Evolutionary conservation across 2,888 invertebrate genomes (phyloP), one percentile per base, ranked within the genome.

Genomic region (Watsonalla binaria): DNA sequence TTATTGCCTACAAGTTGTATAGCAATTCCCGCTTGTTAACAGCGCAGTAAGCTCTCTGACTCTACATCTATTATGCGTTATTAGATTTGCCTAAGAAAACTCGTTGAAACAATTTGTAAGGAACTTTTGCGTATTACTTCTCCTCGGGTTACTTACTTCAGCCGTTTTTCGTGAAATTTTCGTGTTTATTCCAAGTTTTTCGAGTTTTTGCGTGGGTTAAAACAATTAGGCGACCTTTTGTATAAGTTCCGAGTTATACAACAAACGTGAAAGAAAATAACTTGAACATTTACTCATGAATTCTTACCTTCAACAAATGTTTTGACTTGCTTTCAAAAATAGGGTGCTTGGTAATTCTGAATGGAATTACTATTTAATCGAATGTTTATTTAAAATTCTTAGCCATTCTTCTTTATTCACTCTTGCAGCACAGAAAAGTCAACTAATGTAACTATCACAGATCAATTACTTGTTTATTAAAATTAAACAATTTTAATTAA

Each of bases 181-280:
- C 37, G 49, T 39, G 33, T 49, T 49, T 49, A 49, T 57, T 45
- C 52, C 47, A 59, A 66, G 59, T 66, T 60, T 61, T 66, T 54
- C 47, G 57, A 59, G 47, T 54, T 58, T 66, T 62, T 62, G 59
- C 55, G 56, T 61, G 56, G 57, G 61, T 59, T 59, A 34, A 59
- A 48, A 66, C 62, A 62, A 63, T 66, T 68, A 62, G 53, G 51
- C 34, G 55, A 54, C 58, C 13, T 59, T 60, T n/a, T 35, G 7
- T 45, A 57, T 56, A 52, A 64, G 33, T 47, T 33, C 33, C 11
- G 14, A 33, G 11, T 34, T 47, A 8, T 1, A n/a, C 33, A 5
- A 34, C 34, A 33, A 46, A 4, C 15, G 11, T 5, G 7, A 24
- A 11, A 15, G 46, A 11, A 11, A 0, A 11, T 24, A 2, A 2